Evolutionary conservation across 2,797 vertebrate species (phyloP).

Genomic region (Micrastur ruficollis): DNA sequence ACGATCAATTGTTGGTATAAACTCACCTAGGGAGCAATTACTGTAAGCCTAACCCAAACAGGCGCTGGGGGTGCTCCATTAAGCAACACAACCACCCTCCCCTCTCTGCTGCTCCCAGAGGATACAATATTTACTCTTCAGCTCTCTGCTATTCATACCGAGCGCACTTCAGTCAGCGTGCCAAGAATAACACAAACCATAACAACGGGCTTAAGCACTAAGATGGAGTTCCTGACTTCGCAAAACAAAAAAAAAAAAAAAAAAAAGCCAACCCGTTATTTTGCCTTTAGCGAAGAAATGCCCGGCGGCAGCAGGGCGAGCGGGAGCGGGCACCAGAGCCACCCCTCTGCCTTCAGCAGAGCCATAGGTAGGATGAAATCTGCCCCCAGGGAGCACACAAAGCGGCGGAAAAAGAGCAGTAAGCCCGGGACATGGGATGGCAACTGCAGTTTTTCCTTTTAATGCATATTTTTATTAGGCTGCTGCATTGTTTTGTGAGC

Average conservation of each 20-base stretch:
- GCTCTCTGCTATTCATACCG: neutral
- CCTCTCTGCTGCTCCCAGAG: conserved; percentile 31
- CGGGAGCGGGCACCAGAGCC: neutral
- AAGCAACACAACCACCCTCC: neutral
- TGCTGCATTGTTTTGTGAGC: neutral
- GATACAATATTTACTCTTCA: conserved; percentile 49
- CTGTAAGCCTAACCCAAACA: conserved; percentile 58
- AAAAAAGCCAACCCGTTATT: conserved; percentile 3
- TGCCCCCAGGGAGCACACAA: neutral
- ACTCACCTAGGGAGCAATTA: conserved; percentile 64
- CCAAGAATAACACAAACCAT: conserved; percentile 41
- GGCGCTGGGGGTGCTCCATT: conserved; percentile 39
- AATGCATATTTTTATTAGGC: neutral
- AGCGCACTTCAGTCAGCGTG: neutral
- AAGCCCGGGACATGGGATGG: fast-evolving
- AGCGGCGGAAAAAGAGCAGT: neutral
- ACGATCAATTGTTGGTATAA: conserved; percentile 40
- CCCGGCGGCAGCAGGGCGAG: neutral
- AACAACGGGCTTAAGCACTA: neutral
- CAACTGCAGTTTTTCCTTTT: neutral
- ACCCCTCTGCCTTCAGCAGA: neutral
- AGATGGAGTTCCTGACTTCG: conserved; percentile 37
- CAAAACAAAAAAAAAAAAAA: neutral
- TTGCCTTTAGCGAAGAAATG: neutral
- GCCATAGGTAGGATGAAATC: neutral